Evolutionary conservation across 2,797 vertebrate genomes (phyloP), one percentile per base, ranked within the genome.

Genomic region (Ambastaia sidthimunki): DNA sequence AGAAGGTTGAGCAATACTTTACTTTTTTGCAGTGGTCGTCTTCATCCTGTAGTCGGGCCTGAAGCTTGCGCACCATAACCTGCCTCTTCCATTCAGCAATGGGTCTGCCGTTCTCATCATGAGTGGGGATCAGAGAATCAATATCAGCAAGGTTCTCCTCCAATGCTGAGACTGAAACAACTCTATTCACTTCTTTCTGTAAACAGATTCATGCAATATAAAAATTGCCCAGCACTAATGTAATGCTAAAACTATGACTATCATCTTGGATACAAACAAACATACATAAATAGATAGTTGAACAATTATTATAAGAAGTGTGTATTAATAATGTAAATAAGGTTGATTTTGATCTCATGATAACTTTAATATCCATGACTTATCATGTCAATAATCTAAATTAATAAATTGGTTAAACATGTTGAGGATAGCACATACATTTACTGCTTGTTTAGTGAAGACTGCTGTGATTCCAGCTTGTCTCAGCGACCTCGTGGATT

Each of bases 71-170:
- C 81, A 98, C 96, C 96, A 99, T 98, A 89, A 98, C 96, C 86
- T 99, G 98, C 62, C 97, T 93, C 89, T 98, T 99, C 98, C 98
- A 98, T 89, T 99, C 98, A 0, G 95, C 94, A 44, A 99, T 98
- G 23, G 93, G 93, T 4, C 52, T 89, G 13, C 96, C 97, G 0
- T 74, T 80, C 82, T 96, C 96, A 2, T 99, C 97, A 2, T 94
- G 91, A 11, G 95, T 98, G 79, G 98, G 97, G 83, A 99, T 96
- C 85, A 99, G 87, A 9, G 93, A 92, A 59, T 98, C 97, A 0
- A 94, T 90, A 84, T 98, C 98, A 7, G 89, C 87, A 57, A 91
- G 80, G 82, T 90, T 91, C 54, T 88, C 86, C 15, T 95, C 91
- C 3, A 86, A 72, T 4, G 80, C 57, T 0, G 91, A 89, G 23